Evolutionary conservation across 2,797 vertebrate genomes (phyloP), one percentile per base, ranked within the genome.

Genomic region (Sebastes taczanowskii): DNA sequence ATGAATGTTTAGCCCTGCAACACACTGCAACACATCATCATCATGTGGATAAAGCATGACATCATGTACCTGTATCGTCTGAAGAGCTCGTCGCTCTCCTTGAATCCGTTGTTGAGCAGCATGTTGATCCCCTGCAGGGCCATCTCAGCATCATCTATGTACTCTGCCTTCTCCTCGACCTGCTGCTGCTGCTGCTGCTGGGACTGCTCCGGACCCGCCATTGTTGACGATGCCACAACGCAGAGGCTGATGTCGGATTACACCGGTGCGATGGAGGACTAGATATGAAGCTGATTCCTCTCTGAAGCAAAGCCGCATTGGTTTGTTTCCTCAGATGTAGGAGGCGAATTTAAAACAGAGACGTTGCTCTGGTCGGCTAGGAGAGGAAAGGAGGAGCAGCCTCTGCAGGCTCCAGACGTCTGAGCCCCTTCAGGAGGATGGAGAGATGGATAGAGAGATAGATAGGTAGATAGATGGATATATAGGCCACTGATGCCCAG

Each of bases 41-140:
- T 29, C 18, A 23, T 14, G 25, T 16, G 0, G 2, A 38, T 3
- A 27, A 7, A 66, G 11, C 13, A 16, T 8, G 1, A 27, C 11
- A 32, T 11, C 10, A 2, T 82, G 49, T 72, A 99, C 98, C 98
- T 97, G 97, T 99, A 95, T 88, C 96, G 95, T 88, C 91, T 96
- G 96, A 99, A 99, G 68, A 99, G 98, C 96, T 98, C 97, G 90
- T 99, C 98, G 18, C 98, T 99, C 88, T 99, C 97, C 82, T 94
- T 96, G 91, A 99, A 99, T 69, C 98, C 98, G 86, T 99, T 99
- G 95, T 99, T 99, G 65, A 99, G 97, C 52, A 99, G 97, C 98
- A 99, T 97, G 68, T 98, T 99, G 92, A 99, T 99, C 61, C 98
- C 98, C n/a, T 96, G 96, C 85, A 99, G 95, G 8, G 98, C 98